Percentiles rank a stretch among this genome's conserved stretches.
Evolutionary conservation across 2,797 vertebrate species (phyloP).

Genomic region (Pempheris klunzingeri): DNA sequence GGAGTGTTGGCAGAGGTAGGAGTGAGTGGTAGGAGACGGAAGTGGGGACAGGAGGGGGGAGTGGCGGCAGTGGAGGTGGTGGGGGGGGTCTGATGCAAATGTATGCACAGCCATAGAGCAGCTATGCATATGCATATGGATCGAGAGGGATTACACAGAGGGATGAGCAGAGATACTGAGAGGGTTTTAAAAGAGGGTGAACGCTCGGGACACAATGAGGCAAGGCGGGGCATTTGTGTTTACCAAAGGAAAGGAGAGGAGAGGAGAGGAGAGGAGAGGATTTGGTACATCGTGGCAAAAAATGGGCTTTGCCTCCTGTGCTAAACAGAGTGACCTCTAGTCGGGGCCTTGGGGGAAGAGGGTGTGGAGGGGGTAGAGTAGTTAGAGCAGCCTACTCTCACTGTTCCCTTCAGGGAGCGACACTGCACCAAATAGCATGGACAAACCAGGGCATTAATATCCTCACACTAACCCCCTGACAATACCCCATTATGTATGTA

Average conservation of each 20-base stretch:
- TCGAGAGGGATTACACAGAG: conserved; percentile 78
- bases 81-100: conserved; percentile 74
- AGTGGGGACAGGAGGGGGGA: conserved; percentile 28
- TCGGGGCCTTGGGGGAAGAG: conserved; percentile 75
- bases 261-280: conserved; percentile 28
- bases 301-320: conserved; percentile 76
- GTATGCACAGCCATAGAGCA: conserved; percentile 81
- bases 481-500: conserved; percentile 87
- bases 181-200: conserved; percentile 76
- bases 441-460: conserved; percentile 87
- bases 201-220: conserved; percentile 69
- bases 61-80: conserved; percentile 15
- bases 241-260: conserved; percentile 49
- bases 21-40: conserved; percentile 52
- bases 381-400: conserved; percentile 81
- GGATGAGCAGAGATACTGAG: conserved; percentile 75
- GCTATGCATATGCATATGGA: conserved; percentile 81
- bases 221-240: conserved; percentile 69
- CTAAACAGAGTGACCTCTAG: conserved; percentile 87
- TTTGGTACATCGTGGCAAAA: conserved; percentile 71
- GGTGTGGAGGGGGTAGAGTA: conserved; percentile 73
- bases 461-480: conserved; percentile 83
- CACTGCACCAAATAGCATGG: conserved; percentile 83
- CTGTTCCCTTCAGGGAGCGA: conserved; percentile 85
- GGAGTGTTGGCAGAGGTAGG: conserved; percentile 66